Conservation (phyloP, 2,113 vertebrate genomes). For the Alethe diademata region DNA sequence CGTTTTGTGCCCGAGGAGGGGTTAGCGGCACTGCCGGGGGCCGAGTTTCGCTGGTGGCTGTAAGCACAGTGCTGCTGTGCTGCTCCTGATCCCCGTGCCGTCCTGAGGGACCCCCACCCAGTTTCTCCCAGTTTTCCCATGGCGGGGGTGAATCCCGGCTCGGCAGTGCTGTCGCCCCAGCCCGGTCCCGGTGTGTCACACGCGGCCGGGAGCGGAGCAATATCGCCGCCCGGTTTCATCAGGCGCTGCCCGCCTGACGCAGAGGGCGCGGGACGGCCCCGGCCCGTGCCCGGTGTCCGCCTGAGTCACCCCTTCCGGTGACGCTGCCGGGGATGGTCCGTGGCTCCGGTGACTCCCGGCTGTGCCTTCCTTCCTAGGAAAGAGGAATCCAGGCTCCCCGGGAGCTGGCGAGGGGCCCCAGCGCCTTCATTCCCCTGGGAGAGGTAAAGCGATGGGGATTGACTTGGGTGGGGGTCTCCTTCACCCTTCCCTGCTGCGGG, state of each 20-base stretch:
- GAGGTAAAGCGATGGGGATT: constrained; percentile 37
- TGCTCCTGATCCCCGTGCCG: rapidly evolving
- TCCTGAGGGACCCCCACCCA: neutral
- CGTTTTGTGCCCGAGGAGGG: neutral
- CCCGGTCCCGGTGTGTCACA: neutral
- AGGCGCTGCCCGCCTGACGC: neutral
- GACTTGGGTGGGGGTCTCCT: neutral
- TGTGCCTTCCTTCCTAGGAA: constrained; percentile 36
- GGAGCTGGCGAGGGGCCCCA: constrained; percentile 61
- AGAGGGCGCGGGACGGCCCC: neutral
- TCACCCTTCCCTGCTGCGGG: neutral
- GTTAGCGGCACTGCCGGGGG: rapidly evolving
- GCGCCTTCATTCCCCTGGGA: constrained; percentile 70
- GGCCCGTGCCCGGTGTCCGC: neutral
- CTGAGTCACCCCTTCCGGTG: constrained; percentile 3
- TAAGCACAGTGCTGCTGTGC: neutral
- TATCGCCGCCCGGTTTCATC: neutral
- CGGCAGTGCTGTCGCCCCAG: neutral
- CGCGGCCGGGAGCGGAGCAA: neutral
- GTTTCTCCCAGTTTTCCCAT: rapidly evolving
- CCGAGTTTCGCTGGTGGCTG: neutral
- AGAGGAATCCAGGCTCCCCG: neutral
- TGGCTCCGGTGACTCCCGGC: neutral
- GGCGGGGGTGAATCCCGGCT: neutral
- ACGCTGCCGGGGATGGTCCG: neutral